Conservation (phyloP, 2,797 vertebrate genomes). For the Tangara arthus region DNA sequence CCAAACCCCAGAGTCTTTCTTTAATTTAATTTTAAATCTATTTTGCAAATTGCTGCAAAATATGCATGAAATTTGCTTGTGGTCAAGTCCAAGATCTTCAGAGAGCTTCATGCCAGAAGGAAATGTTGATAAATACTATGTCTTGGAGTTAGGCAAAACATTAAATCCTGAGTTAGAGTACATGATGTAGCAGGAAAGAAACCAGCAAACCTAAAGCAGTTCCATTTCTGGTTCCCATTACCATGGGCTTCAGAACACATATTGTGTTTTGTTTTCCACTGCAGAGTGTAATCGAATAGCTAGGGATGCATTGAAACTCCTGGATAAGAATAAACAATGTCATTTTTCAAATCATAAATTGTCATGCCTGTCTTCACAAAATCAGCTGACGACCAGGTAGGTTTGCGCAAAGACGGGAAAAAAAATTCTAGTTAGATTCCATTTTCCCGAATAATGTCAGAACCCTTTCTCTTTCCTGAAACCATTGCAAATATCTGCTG, state of each 20-base stretch:
- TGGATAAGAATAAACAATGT: neutral
- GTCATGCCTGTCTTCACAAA: neutral
- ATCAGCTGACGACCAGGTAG: neutral
- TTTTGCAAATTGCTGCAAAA: neutral
- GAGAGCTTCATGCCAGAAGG: neutral
- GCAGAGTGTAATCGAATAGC: neutral
- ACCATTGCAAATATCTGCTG: neutral
- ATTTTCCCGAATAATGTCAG: neutral
- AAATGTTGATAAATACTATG: neutral
- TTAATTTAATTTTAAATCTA: neutral
- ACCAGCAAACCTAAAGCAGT: neutral
- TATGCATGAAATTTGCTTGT: neutral
- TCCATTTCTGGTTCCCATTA: neutral
- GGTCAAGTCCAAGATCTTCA: neutral
- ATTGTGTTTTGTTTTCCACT: neutral
- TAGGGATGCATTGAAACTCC: neutral
- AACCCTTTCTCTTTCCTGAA: neutral
- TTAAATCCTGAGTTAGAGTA: neutral
- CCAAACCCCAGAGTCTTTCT: neutral
- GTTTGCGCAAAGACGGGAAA: neutral
- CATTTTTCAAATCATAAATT: neutral
- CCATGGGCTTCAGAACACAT: neutral
- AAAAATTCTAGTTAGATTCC: neutral
- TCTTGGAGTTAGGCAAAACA: neutral
- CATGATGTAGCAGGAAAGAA: neutral